Conservation (phyloP, 2,113 vertebrate species). For the Xyliphius kryptos region DNA sequence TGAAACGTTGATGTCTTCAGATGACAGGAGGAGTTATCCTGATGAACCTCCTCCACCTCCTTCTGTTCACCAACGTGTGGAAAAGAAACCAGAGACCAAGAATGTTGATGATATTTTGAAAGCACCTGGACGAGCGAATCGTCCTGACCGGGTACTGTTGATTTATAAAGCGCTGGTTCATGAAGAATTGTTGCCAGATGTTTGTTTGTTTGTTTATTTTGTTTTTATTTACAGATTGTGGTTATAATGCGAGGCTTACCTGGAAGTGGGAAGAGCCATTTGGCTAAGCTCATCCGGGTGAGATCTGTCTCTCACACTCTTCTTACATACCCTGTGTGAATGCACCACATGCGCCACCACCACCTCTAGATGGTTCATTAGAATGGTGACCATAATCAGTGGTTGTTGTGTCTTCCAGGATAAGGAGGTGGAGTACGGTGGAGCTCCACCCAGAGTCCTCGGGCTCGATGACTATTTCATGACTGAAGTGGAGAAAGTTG, state of each 20-base stretch:
- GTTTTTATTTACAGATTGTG: constrained; percentile 77
- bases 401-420: constrained; percentile 67
- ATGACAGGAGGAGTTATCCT: constrained; percentile 79
- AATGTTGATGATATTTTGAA: constrained; percentile 97
- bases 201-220: background rate
- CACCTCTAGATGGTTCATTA: too few relatives aligned
- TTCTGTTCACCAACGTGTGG: constrained; percentile 69
- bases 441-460: constrained; percentile 90
- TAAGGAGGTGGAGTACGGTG: constrained; percentile 95
- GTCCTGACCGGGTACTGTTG: constrained; percentile 83
- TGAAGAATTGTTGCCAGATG: too few relatives aligned
- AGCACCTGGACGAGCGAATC: constrained; percentile 79
- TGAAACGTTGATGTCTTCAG: too few relatives aligned
- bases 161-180: too few relatives aligned
- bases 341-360: too few relatives aligned
- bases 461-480: constrained; percentile 98
- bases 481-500: constrained; percentile 89
- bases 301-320: constrained; percentile 50
- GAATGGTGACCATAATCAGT: too few relatives aligned
- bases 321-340: too few relatives aligned
- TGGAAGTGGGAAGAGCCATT: constrained; percentile 95
- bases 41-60: constrained; percentile 84
- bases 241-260: constrained; percentile 97
- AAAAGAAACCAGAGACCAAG: constrained; percentile 95
- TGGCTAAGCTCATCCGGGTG: constrained; percentile 94